These are phyloP conservation scores for Dendrolimus kikuchii DNA, from an alignment of 1,140 invertebrate species.

Conservation along the genomic window DNA sequence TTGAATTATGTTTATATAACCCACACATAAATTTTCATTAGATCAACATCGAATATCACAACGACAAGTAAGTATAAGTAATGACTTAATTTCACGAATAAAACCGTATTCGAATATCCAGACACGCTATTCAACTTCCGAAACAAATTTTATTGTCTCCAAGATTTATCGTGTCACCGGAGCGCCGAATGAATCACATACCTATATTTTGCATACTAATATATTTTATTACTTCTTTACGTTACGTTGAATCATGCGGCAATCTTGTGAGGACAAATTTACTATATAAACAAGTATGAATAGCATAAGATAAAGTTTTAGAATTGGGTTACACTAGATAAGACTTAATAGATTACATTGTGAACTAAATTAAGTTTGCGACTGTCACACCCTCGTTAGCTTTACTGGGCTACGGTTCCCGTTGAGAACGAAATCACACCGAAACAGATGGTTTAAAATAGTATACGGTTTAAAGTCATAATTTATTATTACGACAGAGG, in stretches of 20 bases:
- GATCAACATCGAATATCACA: constrained; percentile 2
- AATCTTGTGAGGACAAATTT: too few relatives aligned
- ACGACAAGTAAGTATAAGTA: background rate
- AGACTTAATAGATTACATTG: constrained; percentile 27
- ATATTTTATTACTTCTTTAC: too few relatives aligned
- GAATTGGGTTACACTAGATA: constrained; percentile 6
- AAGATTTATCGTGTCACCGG: too few relatives aligned
- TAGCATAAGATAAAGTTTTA: background rate
- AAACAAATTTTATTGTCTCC: too few relatives aligned
- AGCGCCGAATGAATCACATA: too few relatives aligned
- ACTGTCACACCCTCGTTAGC: constrained; percentile 35
- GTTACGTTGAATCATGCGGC: too few relatives aligned
- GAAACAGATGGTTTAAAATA: constrained; percentile 12
- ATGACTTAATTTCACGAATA: background rate
- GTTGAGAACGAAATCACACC: constrained; percentile 9
- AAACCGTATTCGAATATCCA: too few relatives aligned
- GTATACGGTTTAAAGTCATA: constrained; percentile 15
- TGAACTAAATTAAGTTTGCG: constrained; percentile 26
- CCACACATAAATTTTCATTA: constrained; percentile 2
- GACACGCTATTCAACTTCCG: too few relatives aligned
- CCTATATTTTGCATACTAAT: too few relatives aligned
- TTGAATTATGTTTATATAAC: background rate
- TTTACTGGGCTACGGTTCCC: background rate
- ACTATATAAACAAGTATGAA: too few relatives aligned
- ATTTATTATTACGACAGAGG: constrained; percentile 20